A percentile compares a stretch with the other conserved stretches of the same genome.
Conservation (phyloP, 2,888 invertebrate genomes). For the Meandrusa payeni region DNA sequence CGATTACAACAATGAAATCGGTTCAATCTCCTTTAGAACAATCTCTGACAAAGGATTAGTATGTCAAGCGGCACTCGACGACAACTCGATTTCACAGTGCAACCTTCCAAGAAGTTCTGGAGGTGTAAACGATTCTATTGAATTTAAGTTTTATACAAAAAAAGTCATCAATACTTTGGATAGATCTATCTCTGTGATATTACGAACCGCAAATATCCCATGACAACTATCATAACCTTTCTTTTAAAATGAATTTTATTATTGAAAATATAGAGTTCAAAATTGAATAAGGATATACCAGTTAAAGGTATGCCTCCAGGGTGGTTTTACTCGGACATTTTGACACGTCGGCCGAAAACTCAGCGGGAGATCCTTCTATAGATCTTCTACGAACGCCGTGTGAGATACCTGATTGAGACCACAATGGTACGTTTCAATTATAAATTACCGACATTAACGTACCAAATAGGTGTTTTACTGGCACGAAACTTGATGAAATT, state of each 20-base stretch:
- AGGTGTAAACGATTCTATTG: slow-evolving; percentile 63
- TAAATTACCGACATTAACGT: slow-evolving; percentile 29
- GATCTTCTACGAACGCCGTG: slow-evolving; percentile 69
- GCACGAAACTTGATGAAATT: slow-evolving; percentile 13
- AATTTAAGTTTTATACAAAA: slow-evolving; percentile 42
- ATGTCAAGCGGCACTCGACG: slow-evolving; percentile 59
- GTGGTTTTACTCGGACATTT: slow-evolving; percentile 69
- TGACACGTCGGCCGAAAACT: slow-evolving; percentile 75
- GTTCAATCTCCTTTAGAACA: slow-evolving; percentile 38
- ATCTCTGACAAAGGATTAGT: slow-evolving; percentile 48
- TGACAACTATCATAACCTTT: slow-evolving; percentile 18
- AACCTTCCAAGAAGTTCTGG: slow-evolving; percentile 56
- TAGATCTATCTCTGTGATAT: slow-evolving; percentile 62
- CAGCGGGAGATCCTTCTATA: slow-evolving; percentile 68
- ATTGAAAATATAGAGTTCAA: slow-evolving; percentile 27
- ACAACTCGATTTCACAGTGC: slow-evolving; percentile 57
- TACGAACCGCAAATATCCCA: slow-evolving; percentile 49
- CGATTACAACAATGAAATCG: slow-evolving; percentile 26
- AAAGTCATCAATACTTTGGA: slow-evolving; percentile 46
- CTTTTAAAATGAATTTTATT: neutral
- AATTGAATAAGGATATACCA: slow-evolving; percentile 18
- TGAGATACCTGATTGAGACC: slow-evolving; percentile 64
- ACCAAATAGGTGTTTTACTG: slow-evolving; percentile 25
- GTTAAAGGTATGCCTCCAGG: slow-evolving; percentile 38
- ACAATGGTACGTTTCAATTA: slow-evolving; percentile 64